Percentiles rank a stretch among this genome's conserved stretches.
These are phyloP conservation scores for Apodemus speciosus DNA, from an alignment of 2,113 vertebrate species.

Conservation along the genomic window DNA sequence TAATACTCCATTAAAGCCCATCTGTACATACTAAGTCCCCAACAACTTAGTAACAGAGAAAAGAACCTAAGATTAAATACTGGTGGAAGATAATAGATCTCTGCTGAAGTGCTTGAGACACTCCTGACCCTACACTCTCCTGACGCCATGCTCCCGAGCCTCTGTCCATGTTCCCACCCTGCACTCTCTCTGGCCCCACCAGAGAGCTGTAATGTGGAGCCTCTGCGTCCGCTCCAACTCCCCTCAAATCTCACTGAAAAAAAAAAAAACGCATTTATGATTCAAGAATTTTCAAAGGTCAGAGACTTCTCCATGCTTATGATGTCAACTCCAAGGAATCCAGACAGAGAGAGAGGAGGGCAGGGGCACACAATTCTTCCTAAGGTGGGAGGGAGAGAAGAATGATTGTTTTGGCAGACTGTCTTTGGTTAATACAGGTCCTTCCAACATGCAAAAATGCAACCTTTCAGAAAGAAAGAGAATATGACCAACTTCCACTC, in stretches of 20 bases:
- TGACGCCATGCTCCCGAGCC: neutral
- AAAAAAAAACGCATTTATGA: neutral
- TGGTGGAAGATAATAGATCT: neutral
- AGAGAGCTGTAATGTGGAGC: neutral
- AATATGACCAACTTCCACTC: slow-evolving; percentile 17
- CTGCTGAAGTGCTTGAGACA: slow-evolving; percentile 42
- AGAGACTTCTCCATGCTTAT: slow-evolving; percentile 53
- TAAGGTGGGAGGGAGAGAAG: slow-evolving; percentile 48
- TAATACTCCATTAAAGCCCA: slow-evolving; percentile 41
- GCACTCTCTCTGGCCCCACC: neutral
- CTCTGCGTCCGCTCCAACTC: neutral
- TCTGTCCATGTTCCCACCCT: neutral
- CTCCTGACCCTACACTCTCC: neutral
- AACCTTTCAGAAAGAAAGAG: slow-evolving; percentile 38
- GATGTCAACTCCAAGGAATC: slow-evolving; percentile 65
- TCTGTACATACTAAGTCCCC: neutral
- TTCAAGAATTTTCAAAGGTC: slow-evolving; percentile 66
- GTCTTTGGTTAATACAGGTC: slow-evolving; percentile 41
- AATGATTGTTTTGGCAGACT: slow-evolving; percentile 21
- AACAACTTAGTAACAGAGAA: slow-evolving; percentile 30
- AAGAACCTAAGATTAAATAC: slow-evolving; percentile 45
- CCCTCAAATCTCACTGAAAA: slow-evolving; percentile 51
- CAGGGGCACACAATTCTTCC: slow-evolving; percentile 45
- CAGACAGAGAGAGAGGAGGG: slow-evolving; percentile 22
- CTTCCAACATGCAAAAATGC: slow-evolving; percentile 58